A percentile compares a stretch with the other conserved stretches of the same genome.
Evolutionary conservation across 2,113 vertebrate species (phyloP).

Genomic region (Thryonomys swinderianus): DNA sequence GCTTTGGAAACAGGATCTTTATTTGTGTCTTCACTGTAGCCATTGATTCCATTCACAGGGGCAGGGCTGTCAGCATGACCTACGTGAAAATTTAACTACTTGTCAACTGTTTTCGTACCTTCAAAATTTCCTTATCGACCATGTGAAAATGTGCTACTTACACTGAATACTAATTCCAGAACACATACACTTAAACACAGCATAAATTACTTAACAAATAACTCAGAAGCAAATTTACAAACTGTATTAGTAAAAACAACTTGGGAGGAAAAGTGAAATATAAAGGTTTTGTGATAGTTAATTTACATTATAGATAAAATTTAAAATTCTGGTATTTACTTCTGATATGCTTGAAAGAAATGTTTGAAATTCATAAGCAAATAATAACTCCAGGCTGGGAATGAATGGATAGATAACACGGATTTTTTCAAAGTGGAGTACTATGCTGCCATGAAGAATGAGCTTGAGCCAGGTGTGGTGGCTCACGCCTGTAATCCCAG

Average conservation of each 20-base stretch:
- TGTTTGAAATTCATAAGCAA: slow-evolving; percentile 32
- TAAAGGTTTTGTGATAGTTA: background rate
- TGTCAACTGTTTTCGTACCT: slow-evolving; percentile 3
- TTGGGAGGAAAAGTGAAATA: slow-evolving; percentile 1
- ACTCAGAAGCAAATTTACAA: slow-evolving; percentile 34
- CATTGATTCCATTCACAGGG: slow-evolving; percentile 86
- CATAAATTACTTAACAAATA: slow-evolving; percentile 43
- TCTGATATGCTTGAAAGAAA: slow-evolving; percentile 10
- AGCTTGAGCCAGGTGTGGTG: no score
- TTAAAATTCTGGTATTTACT: background rate
- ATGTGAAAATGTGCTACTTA: background rate
- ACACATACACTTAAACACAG: background rate
- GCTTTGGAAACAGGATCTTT: slow-evolving; percentile 87
- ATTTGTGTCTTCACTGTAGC: slow-evolving; percentile 84
- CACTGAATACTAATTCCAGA: slow-evolving; percentile 45
- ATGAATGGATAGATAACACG: no score
- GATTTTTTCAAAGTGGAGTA: no score
- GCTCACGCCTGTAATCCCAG: no score
- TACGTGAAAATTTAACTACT: slow-evolving; percentile 74
- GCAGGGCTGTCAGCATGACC: slow-evolving; percentile 88
- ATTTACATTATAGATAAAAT: slow-evolving; percentile 3
- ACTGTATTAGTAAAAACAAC: background rate
- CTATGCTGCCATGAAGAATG: no score
- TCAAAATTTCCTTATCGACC: background rate
- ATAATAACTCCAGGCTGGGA: background rate